Evolutionary conservation across 2,113 vertebrate genomes (phyloP), one percentile per base, ranked within the genome.

Genomic region (Anolis sagrei): DNA sequence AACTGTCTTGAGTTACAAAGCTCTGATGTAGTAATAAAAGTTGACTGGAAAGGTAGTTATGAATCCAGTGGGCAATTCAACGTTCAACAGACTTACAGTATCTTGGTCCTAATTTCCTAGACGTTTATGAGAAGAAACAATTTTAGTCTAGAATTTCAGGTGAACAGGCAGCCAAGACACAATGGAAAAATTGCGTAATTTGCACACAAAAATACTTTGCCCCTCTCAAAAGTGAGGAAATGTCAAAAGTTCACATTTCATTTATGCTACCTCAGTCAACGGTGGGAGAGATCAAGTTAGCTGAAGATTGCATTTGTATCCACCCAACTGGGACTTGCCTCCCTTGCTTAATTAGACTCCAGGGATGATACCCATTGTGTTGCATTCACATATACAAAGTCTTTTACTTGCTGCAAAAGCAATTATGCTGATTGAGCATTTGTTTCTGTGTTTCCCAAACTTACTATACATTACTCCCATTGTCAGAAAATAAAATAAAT

Each of bases 401-500:
- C 88, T 81, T 76, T 84, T 23, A 27, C 9, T 49, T 80, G 1
- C 69, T 48, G 80, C 89, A 84, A 86, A 6, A 76, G 61, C 36
- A 85, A 86, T 86, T 78, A 79, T 0, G 11, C 78, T 44, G 8
- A 83, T 25, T 82, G 58, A 88, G 21, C 39, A 80, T 36, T 84
- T 87, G 83, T 88, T 89, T 77, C 84, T 90, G 78, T 29, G 74
- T 85, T 88, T 86, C 69, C 81, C 51, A 86, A 70, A 89, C 83
- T 91, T 58, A 83, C 85, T 91, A 90, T 34, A 58, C 2, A 61
- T 86, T 82, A 91, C 89, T 89, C 80, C 36, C 82, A 25, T 81
- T 90, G 90, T 95, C 92, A 92, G 81, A 91, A 93, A 92, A 76
- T 44, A 74, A 91, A 92, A 80, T 79, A 91, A 95, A 94, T 94